phyloP scores from a whole-genome alignment of 2,797 vertebrate genomes.

The Sphaeramia orbicularis region DNA sequence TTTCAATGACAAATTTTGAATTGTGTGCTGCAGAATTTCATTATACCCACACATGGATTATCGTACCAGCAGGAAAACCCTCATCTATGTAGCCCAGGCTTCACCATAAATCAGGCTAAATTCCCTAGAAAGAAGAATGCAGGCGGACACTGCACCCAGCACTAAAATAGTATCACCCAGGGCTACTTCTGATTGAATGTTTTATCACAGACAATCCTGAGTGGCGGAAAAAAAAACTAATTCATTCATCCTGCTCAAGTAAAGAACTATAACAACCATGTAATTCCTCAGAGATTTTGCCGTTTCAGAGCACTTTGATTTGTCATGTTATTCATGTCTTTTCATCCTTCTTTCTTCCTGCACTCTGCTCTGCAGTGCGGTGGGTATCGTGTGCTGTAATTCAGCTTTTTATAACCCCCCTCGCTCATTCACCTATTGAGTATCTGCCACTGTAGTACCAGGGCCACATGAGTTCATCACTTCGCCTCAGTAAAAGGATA shows the following conservation, averaged over 20 bases:
- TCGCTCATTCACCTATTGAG: conserved; percentile 78
- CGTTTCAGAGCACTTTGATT: conserved; percentile 79
- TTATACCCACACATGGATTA: conserved; percentile 62
- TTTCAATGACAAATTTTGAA: conserved; percentile 67
- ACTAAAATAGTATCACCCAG: conserved; percentile 84
- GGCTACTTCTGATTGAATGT: conserved; percentile 81
- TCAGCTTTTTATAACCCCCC: conserved; percentile 78
- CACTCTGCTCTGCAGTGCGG: conserved; percentile 49
- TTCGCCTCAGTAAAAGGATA: conserved; percentile 82
- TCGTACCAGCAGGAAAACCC: conserved; percentile 67
- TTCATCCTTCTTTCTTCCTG: conserved; percentile 68
- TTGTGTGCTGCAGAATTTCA: conserved; percentile 55
- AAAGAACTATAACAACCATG: conserved; percentile 83
- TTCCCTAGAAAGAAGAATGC: conserved; percentile 80
- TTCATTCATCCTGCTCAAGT: conserved; percentile 83
- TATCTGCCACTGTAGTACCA: conserved; percentile 72
- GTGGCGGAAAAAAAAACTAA: conserved; percentile 81
- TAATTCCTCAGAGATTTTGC: conserved; percentile 81
- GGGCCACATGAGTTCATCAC: conserved; percentile 78
- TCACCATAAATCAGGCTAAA: conserved; percentile 81
- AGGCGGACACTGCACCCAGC: conserved; percentile 73
- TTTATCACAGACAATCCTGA: conserved; percentile 85
- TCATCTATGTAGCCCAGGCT: conserved; percentile 66
- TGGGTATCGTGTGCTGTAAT: conserved; percentile 75
- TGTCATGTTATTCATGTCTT: conserved; percentile 82